Evolutionary conservation across 92 coral and sea anemone genomes (phyloP).

Genomic region (Actinostola sp.): DNA sequence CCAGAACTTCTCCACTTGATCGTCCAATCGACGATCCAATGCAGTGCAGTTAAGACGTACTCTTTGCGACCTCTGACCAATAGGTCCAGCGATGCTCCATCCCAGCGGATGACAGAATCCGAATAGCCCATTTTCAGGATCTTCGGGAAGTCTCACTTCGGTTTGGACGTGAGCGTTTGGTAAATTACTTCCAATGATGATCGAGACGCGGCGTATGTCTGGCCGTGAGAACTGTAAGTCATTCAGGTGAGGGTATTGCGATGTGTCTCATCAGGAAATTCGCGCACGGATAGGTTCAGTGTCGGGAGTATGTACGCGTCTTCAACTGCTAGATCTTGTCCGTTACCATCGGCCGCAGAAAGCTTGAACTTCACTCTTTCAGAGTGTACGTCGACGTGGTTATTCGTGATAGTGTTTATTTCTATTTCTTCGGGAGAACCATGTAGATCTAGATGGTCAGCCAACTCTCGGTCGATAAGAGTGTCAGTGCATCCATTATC

Average conservation of each 20-base stretch:
- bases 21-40: conserved; percentile 22
- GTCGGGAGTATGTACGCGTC: conserved; percentile 62
- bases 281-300: conserved; percentile 45
- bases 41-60: conserved; percentile 13
- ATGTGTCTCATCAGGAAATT: conserved; percentile 49
- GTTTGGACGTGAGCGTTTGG: conserved; percentile 49
- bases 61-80: not conserved
- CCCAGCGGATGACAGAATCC: conserved; percentile 46
- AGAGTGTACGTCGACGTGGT: conserved; percentile 21
- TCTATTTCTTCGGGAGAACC: conserved; percentile 39
- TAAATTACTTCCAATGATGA: conserved; percentile 54
- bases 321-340: conserved; percentile 32
- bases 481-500: conserved; percentile 73
- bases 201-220: conserved; percentile 55
- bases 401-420: conserved; percentile 55
- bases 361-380: conserved; percentile 47
- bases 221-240: conserved; percentile 47
- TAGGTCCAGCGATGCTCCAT: conserved; percentile 40
- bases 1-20: conserved; percentile 59
- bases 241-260: conserved; percentile 42
- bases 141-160: conserved; percentile 43
- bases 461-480: conserved; percentile 42
- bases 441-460: conserved; percentile 44
- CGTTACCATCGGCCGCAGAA: conserved; percentile 22
- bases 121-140: conserved; percentile 27